Percentiles rank a stretch among this genome's conserved stretches.
Conservation (phyloP, 1,140 invertebrate genomes). For the Aphelinus certus region DNA sequence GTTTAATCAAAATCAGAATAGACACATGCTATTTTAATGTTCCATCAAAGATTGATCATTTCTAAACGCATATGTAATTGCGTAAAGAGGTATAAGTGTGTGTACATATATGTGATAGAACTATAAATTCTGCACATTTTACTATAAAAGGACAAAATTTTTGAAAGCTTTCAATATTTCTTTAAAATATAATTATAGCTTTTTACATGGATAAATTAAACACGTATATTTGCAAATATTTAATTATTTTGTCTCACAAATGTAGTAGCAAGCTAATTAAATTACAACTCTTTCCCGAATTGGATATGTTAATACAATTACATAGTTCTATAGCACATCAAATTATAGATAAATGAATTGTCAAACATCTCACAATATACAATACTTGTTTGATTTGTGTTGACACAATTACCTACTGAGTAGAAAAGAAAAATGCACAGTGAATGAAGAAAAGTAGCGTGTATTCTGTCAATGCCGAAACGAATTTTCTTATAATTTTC, state of each 20-base stretch:
- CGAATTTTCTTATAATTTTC: conserved; percentile 49
- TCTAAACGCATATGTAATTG: conserved; percentile 15
- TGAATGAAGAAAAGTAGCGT: conserved; percentile 53
- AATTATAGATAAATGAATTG: conserved; percentile 50
- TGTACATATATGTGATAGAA: conserved; percentile 12
- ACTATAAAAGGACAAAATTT: conserved; percentile 11
- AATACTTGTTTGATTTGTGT: conserved; percentile 26
- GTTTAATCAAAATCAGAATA: conserved; percentile 10
- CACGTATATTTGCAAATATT: conserved; percentile 30
- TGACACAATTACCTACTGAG: conserved; percentile 41
- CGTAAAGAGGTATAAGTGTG: conserved; percentile 16
- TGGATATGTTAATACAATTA: conserved; percentile 49
- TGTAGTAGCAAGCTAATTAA: conserved; percentile 40
- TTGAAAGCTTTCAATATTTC: conserved; percentile 23
- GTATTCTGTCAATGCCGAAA: conserved; percentile 53
- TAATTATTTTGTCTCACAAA: conserved; percentile 34
- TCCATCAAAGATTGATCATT: conserved; percentile 18
- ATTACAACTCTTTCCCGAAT: conserved; percentile 40
- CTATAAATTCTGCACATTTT: conserved; percentile 23
- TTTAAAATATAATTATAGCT: conserved; percentile 23
- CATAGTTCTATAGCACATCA: conserved; percentile 53
- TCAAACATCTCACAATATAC: conserved; percentile 44
- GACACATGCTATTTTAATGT: conserved; percentile 13
- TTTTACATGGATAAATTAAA: conserved; percentile 31
- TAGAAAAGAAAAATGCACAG: conserved; percentile 55